Percentiles rank a stretch among this genome's conserved stretches.
Conservation (phyloP, 2,113 vertebrate species). For the Hippocampus guttulatus region DNA sequence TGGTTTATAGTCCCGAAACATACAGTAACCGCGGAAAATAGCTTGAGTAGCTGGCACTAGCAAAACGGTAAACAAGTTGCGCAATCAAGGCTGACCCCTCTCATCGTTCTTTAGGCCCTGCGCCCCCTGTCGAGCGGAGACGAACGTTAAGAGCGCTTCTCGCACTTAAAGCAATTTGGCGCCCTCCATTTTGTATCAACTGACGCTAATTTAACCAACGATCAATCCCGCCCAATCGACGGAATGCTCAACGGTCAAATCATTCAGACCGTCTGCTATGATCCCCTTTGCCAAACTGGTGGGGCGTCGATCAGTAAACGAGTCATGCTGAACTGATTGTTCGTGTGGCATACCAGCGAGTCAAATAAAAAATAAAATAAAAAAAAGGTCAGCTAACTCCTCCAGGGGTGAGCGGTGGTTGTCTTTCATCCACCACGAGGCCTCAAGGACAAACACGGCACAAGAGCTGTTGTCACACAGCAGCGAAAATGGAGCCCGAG, state of each 20-base stretch:
- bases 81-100: too few relatives aligned
- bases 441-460: slow-evolving; percentile 21
- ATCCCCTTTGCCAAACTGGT: neutral
- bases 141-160: neutral
- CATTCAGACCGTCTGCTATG: neutral
- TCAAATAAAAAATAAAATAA: neutral
- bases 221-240: neutral
- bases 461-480: slow-evolving; percentile 5
- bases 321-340: neutral
- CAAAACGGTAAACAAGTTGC: too few relatives aligned
- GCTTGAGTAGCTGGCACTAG: too few relatives aligned
- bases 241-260: neutral
- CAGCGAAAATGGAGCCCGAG: neutral
- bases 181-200: neutral
- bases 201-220: neutral
- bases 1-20: too few relatives aligned
- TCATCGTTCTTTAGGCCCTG: too few relatives aligned
- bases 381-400: neutral
- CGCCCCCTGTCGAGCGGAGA: too few relatives aligned
- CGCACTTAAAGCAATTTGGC: neutral
- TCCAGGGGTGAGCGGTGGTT: neutral
- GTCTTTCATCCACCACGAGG: slow-evolving; percentile 37
- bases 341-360: neutral
- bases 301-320: neutral
- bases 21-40: too few relatives aligned